These are phyloP conservation scores for Lycaena phlaeas DNA, from an alignment of 2,888 invertebrate species.

Conservation along the genomic window DNA sequence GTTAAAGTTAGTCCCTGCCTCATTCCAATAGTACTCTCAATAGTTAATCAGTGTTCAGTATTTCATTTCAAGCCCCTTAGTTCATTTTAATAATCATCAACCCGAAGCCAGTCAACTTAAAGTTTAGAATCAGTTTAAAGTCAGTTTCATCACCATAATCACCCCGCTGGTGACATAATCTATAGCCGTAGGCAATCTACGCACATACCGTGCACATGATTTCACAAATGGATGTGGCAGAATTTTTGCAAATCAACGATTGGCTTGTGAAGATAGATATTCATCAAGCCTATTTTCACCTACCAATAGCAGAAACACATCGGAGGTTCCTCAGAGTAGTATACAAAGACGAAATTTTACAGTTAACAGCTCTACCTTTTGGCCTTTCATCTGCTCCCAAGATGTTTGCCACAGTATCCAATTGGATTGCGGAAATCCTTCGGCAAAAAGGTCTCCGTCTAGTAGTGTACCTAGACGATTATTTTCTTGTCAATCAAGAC, in stretches of 20 bases:
- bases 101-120: no score
- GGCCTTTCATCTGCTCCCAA: conserved; percentile 12
- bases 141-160: no score
- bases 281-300: conserved; percentile 9
- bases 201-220: no score
- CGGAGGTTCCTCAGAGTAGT: conserved; percentile 10
- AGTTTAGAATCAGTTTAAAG: no score
- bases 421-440: conserved; percentile 13
- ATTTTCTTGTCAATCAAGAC: conserved; percentile 12
- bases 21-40: no score
- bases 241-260: conserved; percentile 18
- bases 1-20: no score
- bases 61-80: no score
- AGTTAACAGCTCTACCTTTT: conserved; percentile 12
- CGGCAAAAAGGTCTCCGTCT: conserved; percentile 9
- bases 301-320: conserved; percentile 7
- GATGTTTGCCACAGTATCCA: conserved; percentile 12
- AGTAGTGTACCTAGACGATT: conserved; percentile 15
- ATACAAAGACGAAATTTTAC: conserved; percentile 9
- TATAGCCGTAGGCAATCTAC: no score
- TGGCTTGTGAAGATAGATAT: conserved; percentile 10
- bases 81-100: no score
- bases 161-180: no score
- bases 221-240: conserved; percentile 10
- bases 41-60: no score